Base-by-base conservation (phyloP, 2,797 vertebrate species). In the Loris lydekkerianus region DNA sequence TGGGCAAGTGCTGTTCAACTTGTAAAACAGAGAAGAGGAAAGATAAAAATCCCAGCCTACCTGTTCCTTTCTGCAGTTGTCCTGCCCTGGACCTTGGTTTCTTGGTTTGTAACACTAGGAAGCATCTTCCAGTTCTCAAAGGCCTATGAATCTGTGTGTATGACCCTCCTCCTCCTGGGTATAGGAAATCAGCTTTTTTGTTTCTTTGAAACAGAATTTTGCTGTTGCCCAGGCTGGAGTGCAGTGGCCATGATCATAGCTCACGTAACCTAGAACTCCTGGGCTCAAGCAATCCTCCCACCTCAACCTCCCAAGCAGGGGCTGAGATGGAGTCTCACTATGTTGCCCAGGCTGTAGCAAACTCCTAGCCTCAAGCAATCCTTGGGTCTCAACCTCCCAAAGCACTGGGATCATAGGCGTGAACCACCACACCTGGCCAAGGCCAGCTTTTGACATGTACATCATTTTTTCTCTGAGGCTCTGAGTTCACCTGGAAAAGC, bases 401-500 rank as follows among this genome's bases (percentile, higher is more conserved):
- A 69, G 31, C 65, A 34, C 65, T 18, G 31, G 31, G 65, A 67
- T 67, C 9, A 67, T 17, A 69, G 31, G 7, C 8, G 13, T 4
- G 65, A n/a, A 34, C 65, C 65, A n/a, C 17, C n/a, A 34, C 17
- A 69, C 31, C 65, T 17, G 18, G 65, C 31, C 31, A 69, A 69
- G 31, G 31, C 65, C 60, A 84, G 43, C 8, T 78, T 9, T 34
- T 83, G 61, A 53, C 56, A 81, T 49, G 76, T 37, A 31, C 29
- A 70, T 72, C 31, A 46, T 61, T 82, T 89, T 49, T 86, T 78
- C 61, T 92, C 67, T 81, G 67, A 94, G 56, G 61, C 43, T 83
- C 53, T 46, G 34, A 76, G 25, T 92, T 84, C 4, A 83, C 40
- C 56, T 82, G 82, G 31, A 61, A 90, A 90, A 89, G 63, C 67